Evolutionary conservation across 1,140 invertebrate species (phyloP), one percentile per base, ranked within the genome.

Genomic region (Eumeta japonica): DNA sequence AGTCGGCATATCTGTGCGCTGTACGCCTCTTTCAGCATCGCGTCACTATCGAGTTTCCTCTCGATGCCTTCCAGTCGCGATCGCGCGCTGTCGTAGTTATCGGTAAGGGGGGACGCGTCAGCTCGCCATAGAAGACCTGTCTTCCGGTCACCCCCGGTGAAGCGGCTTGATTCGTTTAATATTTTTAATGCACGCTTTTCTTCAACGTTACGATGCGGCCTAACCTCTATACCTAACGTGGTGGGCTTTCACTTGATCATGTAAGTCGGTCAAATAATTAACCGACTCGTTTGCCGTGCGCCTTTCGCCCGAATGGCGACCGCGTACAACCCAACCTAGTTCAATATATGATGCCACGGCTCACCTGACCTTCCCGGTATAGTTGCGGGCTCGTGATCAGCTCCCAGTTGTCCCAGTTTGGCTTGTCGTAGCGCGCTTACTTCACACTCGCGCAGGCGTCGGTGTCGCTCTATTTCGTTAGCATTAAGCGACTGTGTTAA

Each of bases 401-500:
- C 7, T 35, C 16, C 39, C 39, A 41, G 18, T 41, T 41, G 28
- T 41, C 39, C 28, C 3, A 20, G 34, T 15, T 20, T 24, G 14
- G 34, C 34, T 13, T 27, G 18, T 20, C 32, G 16, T 9, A 34
- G 13, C 20, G 16, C 16, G 20, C n/a, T n/a, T n/a, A n/a, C n/a
- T n/a, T n/a, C n/a, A n/a, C n/a, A 18, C 16, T 34, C 32, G 16
- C 16, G 32, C 32, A 34, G 32, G 16, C 20, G 32, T 1, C 11
- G 16, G n/a, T 34, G 17, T 2, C 20, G 16, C 16, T 34, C 9
- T n/a, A 34, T 11, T 17, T 28, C 15, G 24, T 15, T 14, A 17
- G 19, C 35, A 20, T 20, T 20, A 7, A 36, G 5, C 7, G 34
- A 24, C 15, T 35, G 34, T 13, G 12, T 1, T 20, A 20, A 20